A percentile compares a stretch with the other conserved stretches of the same genome.
These are phyloP conservation scores for Apodemia mormo DNA, from an alignment of 2,888 invertebrate genomes.

Conservation along the genomic window DNA sequence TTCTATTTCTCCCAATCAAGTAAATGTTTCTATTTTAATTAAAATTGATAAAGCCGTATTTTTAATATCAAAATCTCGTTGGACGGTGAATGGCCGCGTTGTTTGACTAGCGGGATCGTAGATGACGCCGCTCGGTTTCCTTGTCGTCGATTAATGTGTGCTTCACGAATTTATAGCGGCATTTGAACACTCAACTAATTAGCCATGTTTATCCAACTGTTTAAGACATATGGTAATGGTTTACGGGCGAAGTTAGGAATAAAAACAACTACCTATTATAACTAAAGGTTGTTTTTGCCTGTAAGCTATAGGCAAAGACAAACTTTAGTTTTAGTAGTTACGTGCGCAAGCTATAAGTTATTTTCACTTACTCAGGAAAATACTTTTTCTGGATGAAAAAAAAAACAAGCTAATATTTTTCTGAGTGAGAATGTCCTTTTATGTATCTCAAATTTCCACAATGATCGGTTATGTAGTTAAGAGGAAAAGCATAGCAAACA, in stretches of 20 bases:
- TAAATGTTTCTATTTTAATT: slow-evolving; percentile 3
- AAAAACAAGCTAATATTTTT: no score
- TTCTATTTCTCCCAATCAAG: background rate
- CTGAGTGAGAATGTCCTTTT: no score
- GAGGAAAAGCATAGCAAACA: no score
- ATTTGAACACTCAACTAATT: slow-evolving; percentile 1
- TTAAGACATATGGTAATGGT: background rate
- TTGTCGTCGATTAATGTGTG: slow-evolving; percentile 22
- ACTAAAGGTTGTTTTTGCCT: no score
- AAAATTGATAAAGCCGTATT: slow-evolving; percentile 12
- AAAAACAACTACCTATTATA: no score
- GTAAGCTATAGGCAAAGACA: no score
- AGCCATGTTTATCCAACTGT: background rate
- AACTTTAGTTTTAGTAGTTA: no score
- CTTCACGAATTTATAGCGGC: slow-evolving; percentile 18
- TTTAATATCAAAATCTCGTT: slow-evolving; percentile 13
- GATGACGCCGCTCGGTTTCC: slow-evolving; percentile 35
- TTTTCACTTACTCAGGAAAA: no score
- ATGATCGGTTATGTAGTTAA: no score
- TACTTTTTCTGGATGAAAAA: no score
- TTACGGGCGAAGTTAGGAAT: background rate
- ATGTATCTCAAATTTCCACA: no score
- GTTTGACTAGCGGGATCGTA: slow-evolving; percentile 61
- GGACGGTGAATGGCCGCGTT: slow-evolving; percentile 52
- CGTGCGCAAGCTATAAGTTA: no score